Base-by-base conservation (phyloP, 1,140 invertebrate genomes). In the Neelides sp. region DNA sequence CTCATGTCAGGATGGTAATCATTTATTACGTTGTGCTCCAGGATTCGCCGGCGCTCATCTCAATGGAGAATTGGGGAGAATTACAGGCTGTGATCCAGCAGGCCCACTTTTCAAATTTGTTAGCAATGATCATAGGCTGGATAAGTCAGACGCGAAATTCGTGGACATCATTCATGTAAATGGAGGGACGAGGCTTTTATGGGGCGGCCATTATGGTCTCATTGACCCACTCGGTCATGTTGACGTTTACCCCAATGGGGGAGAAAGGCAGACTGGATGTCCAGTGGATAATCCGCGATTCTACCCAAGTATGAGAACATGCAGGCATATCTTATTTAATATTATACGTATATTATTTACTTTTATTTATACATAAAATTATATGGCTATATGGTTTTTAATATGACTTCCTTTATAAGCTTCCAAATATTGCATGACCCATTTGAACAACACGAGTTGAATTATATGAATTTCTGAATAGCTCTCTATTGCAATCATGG, bases 401-500 rank as follows among this genome's bases (percentile, higher is more conserved):
- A n/a, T n/a, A n/a, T n/a, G n/a, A n/a, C n/a, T n/a, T n/a, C n/a
- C n/a, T n/a, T n/a, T n/a, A n/a, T n/a, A n/a, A n/a, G n/a, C n/a
- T n/a, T n/a, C n/a, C n/a, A n/a, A n/a, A n/a, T n/a, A n/a, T n/a
- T n/a, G n/a, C n/a, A n/a, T n/a, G n/a, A n/a, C n/a, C n/a, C n/a
- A n/a, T n/a, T n/a, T n/a, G n/a, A n/a, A n/a, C n/a, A n/a, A n/a
- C n/a, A n/a, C n/a, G n/a, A n/a, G n/a, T n/a, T n/a, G n/a, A n/a
- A n/a, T n/a, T n/a, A n/a, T 19, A 36, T 36, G n/a, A 39, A 24
- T 15, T 32, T 23, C 3, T 7, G 4, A 20, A 15, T 5, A 46
- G 28, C 64, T 0, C 67, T 69, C 43, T 61, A 69, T 0, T 86
- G 82, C 58, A 75, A 77, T 56, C 82, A 85, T 59, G 72, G 75